These are phyloP conservation scores for Axis porcinus DNA, from an alignment of 2,113 vertebrate genomes.

Conservation along the genomic window DNA sequence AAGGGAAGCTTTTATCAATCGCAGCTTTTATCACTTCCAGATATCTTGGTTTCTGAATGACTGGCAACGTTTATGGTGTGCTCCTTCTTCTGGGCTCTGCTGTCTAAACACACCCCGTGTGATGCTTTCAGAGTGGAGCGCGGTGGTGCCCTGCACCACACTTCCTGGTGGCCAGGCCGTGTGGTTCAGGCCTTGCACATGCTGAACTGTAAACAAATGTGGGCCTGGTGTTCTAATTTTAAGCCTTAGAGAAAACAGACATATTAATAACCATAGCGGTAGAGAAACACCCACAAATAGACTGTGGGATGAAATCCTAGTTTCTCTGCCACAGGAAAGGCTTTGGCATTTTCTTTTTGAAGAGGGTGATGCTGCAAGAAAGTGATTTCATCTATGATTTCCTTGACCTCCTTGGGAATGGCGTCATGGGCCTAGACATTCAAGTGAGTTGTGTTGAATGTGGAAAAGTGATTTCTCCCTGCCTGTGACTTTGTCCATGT, in stretches of 20 bases:
- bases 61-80: slow-evolving; percentile 65
- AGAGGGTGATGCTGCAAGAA: neutral
- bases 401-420: neutral
- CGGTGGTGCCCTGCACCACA: slow-evolving; percentile 62
- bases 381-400: neutral
- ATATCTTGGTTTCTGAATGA: slow-evolving; percentile 78
- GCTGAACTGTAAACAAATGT: slow-evolving; percentile 54
- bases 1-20: slow-evolving; percentile 81
- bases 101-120: slow-evolving; percentile 72
- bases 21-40: slow-evolving; percentile 79
- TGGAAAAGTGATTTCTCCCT: neutral
- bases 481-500: neutral
- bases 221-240: slow-evolving; percentile 70
- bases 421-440: neutral
- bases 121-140: slow-evolving; percentile 27
- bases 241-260: slow-evolving; percentile 63
- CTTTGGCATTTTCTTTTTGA: neutral
- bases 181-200: slow-evolving; percentile 69
- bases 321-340: neutral
- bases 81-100: slow-evolving; percentile 75
- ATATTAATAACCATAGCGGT: slow-evolving; percentile 29
- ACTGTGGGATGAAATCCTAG: neutral
- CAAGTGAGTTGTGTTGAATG: neutral
- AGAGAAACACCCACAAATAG: slow-evolving; percentile 21
- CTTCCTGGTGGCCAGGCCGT: slow-evolving; percentile 59